Percentiles rank a stretch among this genome's conserved stretches.
Conservation (phyloP, 2,797 vertebrate species). For the Numenius phaeopus region DNA sequence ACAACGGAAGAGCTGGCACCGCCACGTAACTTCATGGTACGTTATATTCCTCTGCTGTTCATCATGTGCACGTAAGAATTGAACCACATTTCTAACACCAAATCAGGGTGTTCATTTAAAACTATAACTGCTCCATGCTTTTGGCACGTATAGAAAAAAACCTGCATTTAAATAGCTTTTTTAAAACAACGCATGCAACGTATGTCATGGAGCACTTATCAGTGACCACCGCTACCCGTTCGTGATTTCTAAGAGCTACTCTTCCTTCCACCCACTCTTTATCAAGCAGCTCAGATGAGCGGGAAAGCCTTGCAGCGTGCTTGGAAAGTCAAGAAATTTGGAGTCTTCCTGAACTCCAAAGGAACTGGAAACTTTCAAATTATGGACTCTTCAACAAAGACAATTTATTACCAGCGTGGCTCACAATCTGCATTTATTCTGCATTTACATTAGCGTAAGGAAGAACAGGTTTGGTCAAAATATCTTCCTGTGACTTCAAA, state of each 20-base stretch:
- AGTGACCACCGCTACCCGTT: neutral
- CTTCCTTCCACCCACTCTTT: neutral
- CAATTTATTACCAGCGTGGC: neutral
- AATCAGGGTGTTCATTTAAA: neutral
- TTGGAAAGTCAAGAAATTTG: neutral
- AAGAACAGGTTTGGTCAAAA: conserved; percentile 22
- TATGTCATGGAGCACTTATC: neutral
- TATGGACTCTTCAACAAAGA: neutral
- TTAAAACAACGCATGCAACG: neutral
- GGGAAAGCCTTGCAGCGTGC: neutral
- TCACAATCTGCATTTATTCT: neutral
- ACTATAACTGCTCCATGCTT: neutral
- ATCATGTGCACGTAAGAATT: neutral
- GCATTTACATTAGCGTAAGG: neutral
- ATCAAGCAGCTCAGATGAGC: neutral
- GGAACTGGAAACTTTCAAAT: neutral
- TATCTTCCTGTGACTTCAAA: neutral
- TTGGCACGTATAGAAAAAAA: neutral
- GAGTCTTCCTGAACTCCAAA: neutral
- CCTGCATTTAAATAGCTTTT: neutral
- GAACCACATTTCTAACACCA: neutral
- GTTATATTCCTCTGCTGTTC: neutral
- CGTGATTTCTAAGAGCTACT: neutral
- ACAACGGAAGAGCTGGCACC: conserved; percentile 31
- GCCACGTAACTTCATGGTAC: neutral